Evolutionary conservation across 1,140 invertebrate species (phyloP).

Genomic region (Lordiphosa clarofinis): DNA sequence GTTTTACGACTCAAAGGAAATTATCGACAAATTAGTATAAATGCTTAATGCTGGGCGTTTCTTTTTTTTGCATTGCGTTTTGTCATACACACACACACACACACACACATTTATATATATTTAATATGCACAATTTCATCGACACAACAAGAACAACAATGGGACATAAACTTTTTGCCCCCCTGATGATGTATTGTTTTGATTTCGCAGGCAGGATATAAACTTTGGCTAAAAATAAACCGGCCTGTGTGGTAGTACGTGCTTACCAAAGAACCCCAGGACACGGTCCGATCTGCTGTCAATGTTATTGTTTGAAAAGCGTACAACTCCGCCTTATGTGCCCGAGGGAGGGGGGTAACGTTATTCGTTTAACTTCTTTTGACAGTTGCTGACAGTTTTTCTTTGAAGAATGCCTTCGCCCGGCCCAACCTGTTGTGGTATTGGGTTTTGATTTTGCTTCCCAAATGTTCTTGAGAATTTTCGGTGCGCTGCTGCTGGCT

Average conservation of each 20-base stretch:
- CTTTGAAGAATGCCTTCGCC: constrained; percentile 57
- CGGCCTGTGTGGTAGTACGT: constrained; percentile 21
- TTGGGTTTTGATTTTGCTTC: constrained; percentile 36
- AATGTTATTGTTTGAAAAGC: constrained; percentile 11
- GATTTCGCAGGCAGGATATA: constrained; percentile 11
- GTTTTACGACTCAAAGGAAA: constrained; percentile 56
- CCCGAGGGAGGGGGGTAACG: constrained; percentile 3
- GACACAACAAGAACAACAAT: constrained; percentile 24
- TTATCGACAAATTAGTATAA: constrained; percentile 74
- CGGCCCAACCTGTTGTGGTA: not conserved
- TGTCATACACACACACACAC: constrained; percentile 7
- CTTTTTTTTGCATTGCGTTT: constrained; percentile 1
- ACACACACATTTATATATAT: constrained; percentile 26
- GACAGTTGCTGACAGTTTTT: constrained; percentile 72
- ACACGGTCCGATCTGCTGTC: constrained; percentile 27
- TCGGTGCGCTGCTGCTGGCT: too few species aligned
- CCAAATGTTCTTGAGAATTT: not conserved
- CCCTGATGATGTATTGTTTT: constrained; percentile 66
- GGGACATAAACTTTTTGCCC: constrained; percentile 10
- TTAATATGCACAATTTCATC: constrained; percentile 66
- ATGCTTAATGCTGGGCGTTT: constrained; percentile 42
- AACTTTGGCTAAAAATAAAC: constrained; percentile 59
- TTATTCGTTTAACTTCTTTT: constrained; percentile 62
- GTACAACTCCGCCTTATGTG: too few species aligned
- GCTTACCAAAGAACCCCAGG: constrained; percentile 10